Conservation (phyloP, 2,113 vertebrate species). For the Oncorhynchus masou region DNA sequence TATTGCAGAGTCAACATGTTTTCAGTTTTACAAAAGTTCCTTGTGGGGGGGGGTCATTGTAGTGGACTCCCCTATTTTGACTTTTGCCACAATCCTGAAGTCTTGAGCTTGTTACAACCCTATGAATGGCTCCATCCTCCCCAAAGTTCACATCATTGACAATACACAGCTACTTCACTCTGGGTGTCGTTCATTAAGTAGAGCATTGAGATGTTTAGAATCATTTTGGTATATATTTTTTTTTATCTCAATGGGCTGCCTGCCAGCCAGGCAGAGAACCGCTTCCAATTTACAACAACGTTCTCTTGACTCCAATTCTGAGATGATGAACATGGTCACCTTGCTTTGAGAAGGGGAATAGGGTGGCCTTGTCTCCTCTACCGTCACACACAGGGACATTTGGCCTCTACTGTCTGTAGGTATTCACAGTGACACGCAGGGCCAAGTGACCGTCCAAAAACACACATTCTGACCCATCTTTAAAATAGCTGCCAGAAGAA, state of each 20-base stretch:
- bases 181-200: not conserved
- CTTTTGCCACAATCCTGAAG: not conserved
- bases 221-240: not conserved
- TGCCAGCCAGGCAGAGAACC: too few relatives aligned
- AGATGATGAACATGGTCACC: not conserved
- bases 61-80: not conserved
- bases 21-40: not conserved
- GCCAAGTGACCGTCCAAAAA: too few relatives aligned
- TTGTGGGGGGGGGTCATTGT: too few relatives aligned
- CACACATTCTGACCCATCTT: not conserved
- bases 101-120: not conserved
- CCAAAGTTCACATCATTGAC: not conserved
- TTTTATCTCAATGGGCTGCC: not conserved
- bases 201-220: not conserved
- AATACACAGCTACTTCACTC: not conserved
- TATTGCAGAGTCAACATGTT: not conserved
- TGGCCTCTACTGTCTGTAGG: too few relatives aligned
- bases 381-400: too few relatives aligned
- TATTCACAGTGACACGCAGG: too few relatives aligned
- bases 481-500: constrained; percentile 1
- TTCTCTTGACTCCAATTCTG: not conserved
- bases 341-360: not conserved
- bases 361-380: not conserved
- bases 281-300: too few relatives aligned
- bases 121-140: not conserved